These are phyloP conservation scores for Ooceraea biroi DNA, from an alignment of 1,140 invertebrate species.

Conservation along the genomic window DNA sequence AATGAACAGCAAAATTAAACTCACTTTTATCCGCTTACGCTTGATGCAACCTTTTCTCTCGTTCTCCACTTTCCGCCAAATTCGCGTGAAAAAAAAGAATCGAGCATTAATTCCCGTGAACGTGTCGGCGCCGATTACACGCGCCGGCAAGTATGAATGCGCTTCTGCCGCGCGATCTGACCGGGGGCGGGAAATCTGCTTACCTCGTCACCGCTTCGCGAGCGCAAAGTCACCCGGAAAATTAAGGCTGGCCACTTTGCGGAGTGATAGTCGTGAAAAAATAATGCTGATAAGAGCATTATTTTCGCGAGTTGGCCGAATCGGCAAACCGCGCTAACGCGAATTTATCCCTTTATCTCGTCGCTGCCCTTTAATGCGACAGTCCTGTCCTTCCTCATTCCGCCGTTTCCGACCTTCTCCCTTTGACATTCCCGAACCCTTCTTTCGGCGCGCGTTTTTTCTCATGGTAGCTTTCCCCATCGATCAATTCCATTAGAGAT, in stretches of 20 bases:
- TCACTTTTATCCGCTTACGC: no score
- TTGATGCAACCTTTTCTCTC: no score
- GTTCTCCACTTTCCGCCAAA: no score
- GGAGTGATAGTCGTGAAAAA: conserved; percentile 13
- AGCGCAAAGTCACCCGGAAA: conserved; percentile 29
- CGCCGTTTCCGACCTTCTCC: neutral
- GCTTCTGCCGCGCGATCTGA: conserved; percentile 29
- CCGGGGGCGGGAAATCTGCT: conserved; percentile 10
- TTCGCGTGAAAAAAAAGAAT: neutral
- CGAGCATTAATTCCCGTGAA: conserved; percentile 23
- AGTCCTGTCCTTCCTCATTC: no score
- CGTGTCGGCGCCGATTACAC: conserved; percentile 7
- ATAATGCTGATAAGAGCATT: conserved; percentile 28
- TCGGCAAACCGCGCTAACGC: neutral
- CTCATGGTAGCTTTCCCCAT: neutral
- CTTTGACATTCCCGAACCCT: neutral
- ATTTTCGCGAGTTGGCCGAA: neutral
- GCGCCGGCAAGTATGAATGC: neutral
- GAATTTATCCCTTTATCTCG: conserved; percentile 20
- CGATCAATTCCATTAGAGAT: conserved; percentile 1
- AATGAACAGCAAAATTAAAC: no score
- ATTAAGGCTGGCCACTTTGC: conserved; percentile 32
- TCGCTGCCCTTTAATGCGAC: neutral
- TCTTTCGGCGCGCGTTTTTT: neutral
- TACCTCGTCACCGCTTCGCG: neutral